Evolutionary conservation across 2,113 vertebrate genomes (phyloP).

Genomic region (Rhodinocichla rosea): DNA sequence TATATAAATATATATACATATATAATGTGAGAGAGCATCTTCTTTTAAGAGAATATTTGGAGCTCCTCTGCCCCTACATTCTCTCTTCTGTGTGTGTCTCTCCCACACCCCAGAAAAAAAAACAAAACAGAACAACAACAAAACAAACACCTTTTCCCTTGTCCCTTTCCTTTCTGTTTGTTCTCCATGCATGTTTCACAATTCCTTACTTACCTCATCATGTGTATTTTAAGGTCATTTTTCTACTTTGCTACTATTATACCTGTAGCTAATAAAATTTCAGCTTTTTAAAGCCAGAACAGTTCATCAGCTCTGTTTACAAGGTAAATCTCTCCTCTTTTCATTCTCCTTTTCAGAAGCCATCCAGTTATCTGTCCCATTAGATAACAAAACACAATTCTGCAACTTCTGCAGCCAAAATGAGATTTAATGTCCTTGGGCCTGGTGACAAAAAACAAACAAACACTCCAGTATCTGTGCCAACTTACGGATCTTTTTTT

Average conservation of each 20-base stretch:
- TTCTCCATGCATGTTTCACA: not conserved
- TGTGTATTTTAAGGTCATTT: not conserved
- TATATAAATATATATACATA: no score
- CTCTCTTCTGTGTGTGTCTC: no score
- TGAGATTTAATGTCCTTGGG: constrained; percentile 11
- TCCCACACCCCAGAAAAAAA: accelerated
- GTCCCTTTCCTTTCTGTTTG: not conserved
- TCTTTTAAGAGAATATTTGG: not conserved
- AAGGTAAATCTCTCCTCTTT: not conserved
- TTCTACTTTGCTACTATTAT: not conserved
- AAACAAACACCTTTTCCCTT: not conserved
- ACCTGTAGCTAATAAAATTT: not conserved
- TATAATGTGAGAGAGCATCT: accelerated
- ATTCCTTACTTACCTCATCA: not conserved
- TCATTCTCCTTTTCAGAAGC: not conserved
- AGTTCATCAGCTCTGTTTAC: not conserved
- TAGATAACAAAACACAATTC: constrained; percentile 42
- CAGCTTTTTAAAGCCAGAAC: not conserved
- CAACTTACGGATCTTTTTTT: not conserved
- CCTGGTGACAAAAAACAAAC: not conserved
- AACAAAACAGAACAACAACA: not conserved
- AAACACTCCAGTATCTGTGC: not conserved
- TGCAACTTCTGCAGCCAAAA: constrained; percentile 21
- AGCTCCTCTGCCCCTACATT: not conserved
- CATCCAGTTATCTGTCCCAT: constrained; percentile 10